A percentile compares a stretch with the other conserved stretches of the same genome.
These are phyloP conservation scores for Phasia obesa DNA, from an alignment of 2,888 invertebrate genomes.

Conservation along the genomic window DNA sequence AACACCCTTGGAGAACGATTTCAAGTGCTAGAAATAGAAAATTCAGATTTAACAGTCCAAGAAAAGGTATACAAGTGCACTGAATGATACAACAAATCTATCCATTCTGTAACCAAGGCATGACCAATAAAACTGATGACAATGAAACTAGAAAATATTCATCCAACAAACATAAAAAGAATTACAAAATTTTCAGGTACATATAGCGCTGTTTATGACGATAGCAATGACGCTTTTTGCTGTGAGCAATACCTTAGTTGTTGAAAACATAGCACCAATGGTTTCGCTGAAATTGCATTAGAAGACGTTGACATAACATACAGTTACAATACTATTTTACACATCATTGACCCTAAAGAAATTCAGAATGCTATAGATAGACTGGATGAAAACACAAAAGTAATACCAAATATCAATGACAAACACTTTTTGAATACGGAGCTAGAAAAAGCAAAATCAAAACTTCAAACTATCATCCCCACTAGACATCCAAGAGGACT, in stretches of 20 bases:
- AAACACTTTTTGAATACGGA: slow-evolving; percentile 8
- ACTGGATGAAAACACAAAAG: slow-evolving; percentile 43
- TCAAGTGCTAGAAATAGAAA: too few species aligned
- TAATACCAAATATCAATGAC: slow-evolving; percentile 33
- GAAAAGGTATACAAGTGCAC: too few species aligned
- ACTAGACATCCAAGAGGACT: slow-evolving; percentile 58
- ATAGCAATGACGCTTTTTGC: slow-evolving; percentile 21
- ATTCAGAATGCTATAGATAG: slow-evolving; percentile 44
- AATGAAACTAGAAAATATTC: slow-evolving; percentile 49
- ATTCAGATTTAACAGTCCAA: too few species aligned
- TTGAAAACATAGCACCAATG: slow-evolving; percentile 53
- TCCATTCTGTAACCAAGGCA: too few species aligned
- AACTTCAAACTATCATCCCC: slow-evolving; percentile 24
- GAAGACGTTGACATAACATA: slow-evolving; percentile 47
- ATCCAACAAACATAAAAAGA: slow-evolving; percentile 61
- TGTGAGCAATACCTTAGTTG: slow-evolving; percentile 15
- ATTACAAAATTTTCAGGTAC: slow-evolving; percentile 51
- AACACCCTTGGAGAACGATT: background rate
- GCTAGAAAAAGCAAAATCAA: slow-evolving; percentile 6
- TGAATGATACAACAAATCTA: too few species aligned
- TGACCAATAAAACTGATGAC: too few species aligned
- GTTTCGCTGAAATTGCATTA: slow-evolving; percentile 57
- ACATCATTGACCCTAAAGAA: slow-evolving; percentile 59
- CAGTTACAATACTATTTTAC: slow-evolving; percentile 55
- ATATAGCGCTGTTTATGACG: slow-evolving; percentile 17